phyloP scores from a whole-genome alignment of 1,140 invertebrate genomes.

The Heliconius himera region DNA sequence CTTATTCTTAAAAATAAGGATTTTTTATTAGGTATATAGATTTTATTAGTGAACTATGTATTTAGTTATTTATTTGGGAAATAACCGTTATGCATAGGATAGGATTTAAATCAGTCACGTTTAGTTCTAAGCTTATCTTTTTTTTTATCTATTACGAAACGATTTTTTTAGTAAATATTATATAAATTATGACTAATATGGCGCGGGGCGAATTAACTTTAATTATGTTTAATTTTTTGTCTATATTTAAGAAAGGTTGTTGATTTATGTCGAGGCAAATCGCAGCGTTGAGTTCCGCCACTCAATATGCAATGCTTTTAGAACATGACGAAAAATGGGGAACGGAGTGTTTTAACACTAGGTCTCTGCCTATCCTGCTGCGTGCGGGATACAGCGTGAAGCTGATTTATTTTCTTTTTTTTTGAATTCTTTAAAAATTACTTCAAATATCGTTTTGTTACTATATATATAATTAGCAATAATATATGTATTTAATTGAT shows the following conservation, averaged over 20 bases:
- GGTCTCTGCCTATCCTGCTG: no score
- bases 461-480: not conserved
- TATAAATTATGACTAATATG: not conserved
- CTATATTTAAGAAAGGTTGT: not conserved
- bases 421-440: not conserved
- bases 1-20: conserved; percentile 74
- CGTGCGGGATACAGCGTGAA: no score
- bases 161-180: conserved; percentile 31
- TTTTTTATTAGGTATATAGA: conserved; percentile 66
- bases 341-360: no score
- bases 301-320: no score
- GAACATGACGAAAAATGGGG: no score
- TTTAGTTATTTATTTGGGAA: conserved; percentile 73
- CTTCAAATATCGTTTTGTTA: conserved; percentile 30
- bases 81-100: conserved; percentile 70
- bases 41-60: conserved; percentile 60
- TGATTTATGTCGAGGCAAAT: not conserved
- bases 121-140: conserved; percentile 33
- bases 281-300: no score
- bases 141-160: conserved; percentile 34
- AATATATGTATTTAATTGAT: not conserved
- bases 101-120: conserved; percentile 45
- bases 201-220: not conserved
- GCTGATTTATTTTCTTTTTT: not conserved
- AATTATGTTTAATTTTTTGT: not conserved